Percentiles rank a stretch among this genome's conserved stretches.
phyloP scores from a whole-genome alignment of 2,113 vertebrate genomes.

The Osmerus mordax region DNA sequence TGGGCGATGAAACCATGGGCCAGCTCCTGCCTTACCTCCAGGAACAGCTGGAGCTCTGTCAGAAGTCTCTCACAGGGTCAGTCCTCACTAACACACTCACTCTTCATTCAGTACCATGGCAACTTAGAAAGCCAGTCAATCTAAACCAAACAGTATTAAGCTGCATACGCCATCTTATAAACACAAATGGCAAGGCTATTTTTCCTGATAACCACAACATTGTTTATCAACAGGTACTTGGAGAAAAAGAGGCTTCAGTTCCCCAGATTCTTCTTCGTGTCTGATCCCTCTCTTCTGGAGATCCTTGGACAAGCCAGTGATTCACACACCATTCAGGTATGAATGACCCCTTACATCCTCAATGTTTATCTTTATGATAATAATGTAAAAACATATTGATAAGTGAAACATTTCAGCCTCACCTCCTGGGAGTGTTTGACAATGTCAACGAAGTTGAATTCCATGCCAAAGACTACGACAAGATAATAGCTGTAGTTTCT shows the following conservation, averaged over 20 bases:
- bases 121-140: too few relatives aligned
- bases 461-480: conserved; percentile 81
- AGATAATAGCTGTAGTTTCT: conserved; percentile 78
- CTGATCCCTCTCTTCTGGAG: conserved; percentile 86
- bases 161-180: too few relatives aligned
- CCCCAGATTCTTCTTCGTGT: conserved; percentile 90
- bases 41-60: conserved; percentile 86
- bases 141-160: too few relatives aligned
- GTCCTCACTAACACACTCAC: too few relatives aligned
- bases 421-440: conserved; percentile 83
- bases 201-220: too few relatives aligned
- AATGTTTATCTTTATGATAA: not conserved
- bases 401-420: conserved; percentile 65
- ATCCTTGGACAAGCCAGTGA: conserved; percentile 89
- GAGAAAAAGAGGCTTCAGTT: conserved; percentile 87
- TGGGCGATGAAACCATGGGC: conserved; percentile 79
- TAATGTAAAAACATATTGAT: not conserved
- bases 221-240: conserved; percentile 72
- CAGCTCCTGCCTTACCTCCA: conserved; percentile 80
- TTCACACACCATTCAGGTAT: conserved; percentile 84
- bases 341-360: conserved; percentile 68
- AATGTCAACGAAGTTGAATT: conserved; percentile 84
- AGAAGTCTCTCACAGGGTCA: conserved; percentile 88
- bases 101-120: too few relatives aligned
- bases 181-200: too few relatives aligned